These are phyloP conservation scores for Vimba vimba DNA, from an alignment of 2,113 vertebrate species.

Conservation along the genomic window DNA sequence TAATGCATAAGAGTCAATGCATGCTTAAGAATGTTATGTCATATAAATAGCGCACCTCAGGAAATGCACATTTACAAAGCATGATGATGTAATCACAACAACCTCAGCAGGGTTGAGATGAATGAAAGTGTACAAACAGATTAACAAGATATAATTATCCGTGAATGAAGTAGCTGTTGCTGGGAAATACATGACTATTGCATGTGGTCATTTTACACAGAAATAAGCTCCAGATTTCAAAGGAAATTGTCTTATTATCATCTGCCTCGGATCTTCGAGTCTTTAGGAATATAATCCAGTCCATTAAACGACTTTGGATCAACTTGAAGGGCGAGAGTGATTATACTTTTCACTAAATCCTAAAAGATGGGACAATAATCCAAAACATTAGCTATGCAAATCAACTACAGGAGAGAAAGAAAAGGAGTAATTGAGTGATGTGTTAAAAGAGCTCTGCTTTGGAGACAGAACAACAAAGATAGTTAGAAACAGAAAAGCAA, in stretches of 20 bases:
- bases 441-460: conserved; percentile 34
- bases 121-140: conserved; percentile 4
- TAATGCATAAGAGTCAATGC: neutral
- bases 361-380: conserved; percentile 25
- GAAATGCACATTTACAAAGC: conserved; percentile 18
- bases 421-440: neutral
- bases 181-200: neutral
- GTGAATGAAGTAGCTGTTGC: conserved; percentile 22
- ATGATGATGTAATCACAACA: conserved; percentile 10
- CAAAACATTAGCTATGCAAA: conserved; percentile 26
- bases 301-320: neutral
- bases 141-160: conserved; percentile 31
- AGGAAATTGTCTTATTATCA: neutral
- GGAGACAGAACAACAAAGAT: conserved; percentile 34
- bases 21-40: neutral
- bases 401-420: neutral
- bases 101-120: neutral
- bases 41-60: conserved; percentile 13
- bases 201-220: neutral
- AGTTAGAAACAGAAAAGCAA: conserved; percentile 36
- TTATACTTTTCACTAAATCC: conserved; percentile 18
- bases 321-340: neutral
- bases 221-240: conserved; percentile 14
- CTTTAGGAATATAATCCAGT: conserved; percentile 14
- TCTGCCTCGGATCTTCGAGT: neutral